Conservation (phyloP, 1,140 invertebrate genomes). For the Saccostrea echinata region DNA sequence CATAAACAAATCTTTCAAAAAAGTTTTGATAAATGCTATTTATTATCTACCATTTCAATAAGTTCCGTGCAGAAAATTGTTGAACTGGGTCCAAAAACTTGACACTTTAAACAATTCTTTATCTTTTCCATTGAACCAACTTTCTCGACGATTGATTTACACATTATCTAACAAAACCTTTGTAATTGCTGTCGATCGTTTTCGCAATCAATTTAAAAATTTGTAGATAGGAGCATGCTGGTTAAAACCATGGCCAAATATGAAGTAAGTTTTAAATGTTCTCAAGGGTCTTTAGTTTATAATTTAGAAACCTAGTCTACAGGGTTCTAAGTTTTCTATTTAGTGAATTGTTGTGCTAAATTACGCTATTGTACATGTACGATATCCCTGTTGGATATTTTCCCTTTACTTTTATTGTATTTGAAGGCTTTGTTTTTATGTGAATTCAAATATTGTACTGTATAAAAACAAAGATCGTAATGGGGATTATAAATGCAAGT, state of each 20-base stretch:
- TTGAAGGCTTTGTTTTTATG: too few species aligned
- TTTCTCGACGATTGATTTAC: slow-evolving; percentile 23
- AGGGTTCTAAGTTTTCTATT: too few species aligned
- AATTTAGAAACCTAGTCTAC: too few species aligned
- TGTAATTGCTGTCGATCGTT: slow-evolving; percentile 1
- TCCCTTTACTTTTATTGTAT: too few species aligned
- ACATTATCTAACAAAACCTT: slow-evolving; percentile 4
- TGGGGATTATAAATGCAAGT: too few species aligned
- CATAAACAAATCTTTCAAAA: too few species aligned
- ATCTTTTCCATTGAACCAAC: slow-evolving; percentile 3
- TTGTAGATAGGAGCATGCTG: neutral
- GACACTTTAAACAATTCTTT: slow-evolving; percentile 27
- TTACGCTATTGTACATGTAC: too few species aligned
- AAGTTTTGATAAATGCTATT: neutral
- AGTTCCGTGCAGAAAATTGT: neutral
- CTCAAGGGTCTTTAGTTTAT: too few species aligned
- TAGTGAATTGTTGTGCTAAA: too few species aligned
- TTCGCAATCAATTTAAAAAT: neutral
- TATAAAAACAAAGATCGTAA: too few species aligned
- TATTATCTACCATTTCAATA: neutral
- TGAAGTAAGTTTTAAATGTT: neutral
- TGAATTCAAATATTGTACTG: too few species aligned
- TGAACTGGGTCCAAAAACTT: slow-evolving; percentile 30
- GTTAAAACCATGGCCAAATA: slow-evolving; percentile 19
- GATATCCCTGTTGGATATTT: too few species aligned